Conservation (phyloP, 1,140 invertebrate species). For the Bombus difficillimus region DNA sequence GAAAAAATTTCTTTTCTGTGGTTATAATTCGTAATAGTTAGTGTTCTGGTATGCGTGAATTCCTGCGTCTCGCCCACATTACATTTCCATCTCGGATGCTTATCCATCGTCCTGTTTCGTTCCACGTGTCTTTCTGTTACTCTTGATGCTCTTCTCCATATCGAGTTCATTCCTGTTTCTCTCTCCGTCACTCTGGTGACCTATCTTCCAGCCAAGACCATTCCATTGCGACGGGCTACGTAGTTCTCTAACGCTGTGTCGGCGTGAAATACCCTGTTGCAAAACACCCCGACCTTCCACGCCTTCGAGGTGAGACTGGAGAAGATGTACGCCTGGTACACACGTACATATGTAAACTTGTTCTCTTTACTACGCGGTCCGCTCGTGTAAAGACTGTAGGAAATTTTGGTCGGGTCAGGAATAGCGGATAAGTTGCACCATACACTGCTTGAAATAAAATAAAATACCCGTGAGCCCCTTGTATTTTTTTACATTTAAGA, state of each 20-base stretch:
- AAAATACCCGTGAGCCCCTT: too few relatives aligned
- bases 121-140: slow-evolving; percentile 1
- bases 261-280: slow-evolving; percentile 54
- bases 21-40: too few relatives aligned
- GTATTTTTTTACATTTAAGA: too few relatives aligned
- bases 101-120: slow-evolving; percentile 6
- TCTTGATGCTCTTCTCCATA: slow-evolving; percentile 7
- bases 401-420: slow-evolving; percentile 1
- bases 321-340: slow-evolving; percentile 5
- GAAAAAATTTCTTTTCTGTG: too few relatives aligned
- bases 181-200: background rate
- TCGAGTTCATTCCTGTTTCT: slow-evolving; percentile 16
- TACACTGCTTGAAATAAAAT: background rate
- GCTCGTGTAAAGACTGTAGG: background rate
- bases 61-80: background rate
- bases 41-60: background rate
- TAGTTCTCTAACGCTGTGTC: slow-evolving; percentile 2
- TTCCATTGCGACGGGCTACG: background rate
- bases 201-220: background rate
- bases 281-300: slow-evolving; percentile 46
- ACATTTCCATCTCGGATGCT: too few relatives aligned
- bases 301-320: slow-evolving; percentile 29
- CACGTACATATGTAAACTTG: slow-evolving; percentile 1
- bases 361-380: background rate
- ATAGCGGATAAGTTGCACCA: background rate